Percentiles rank a stretch among this genome's conserved stretches.
phyloP scores from a whole-genome alignment of 2,797 vertebrate genomes.

The Onychomys arenicola region DNA sequence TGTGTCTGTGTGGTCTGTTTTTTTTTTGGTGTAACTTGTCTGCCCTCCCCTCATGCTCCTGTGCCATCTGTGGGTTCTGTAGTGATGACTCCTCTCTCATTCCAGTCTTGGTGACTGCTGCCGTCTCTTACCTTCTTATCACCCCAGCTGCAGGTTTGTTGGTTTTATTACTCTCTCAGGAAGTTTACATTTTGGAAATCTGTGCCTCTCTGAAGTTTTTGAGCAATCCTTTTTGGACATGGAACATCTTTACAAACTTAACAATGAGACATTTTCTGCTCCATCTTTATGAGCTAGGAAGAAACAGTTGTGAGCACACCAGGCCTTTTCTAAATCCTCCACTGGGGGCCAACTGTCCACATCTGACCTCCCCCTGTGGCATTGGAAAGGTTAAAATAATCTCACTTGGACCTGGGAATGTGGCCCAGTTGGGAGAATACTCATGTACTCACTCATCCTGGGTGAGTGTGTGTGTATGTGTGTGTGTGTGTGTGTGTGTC shows the following conservation, averaged over 20 bases:
- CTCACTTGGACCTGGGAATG: not conserved
- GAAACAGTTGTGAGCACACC: not conserved
- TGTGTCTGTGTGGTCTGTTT: not conserved
- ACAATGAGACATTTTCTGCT: not conserved
- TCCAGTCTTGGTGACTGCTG: not conserved
- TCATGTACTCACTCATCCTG: not conserved
- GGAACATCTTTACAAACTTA: not conserved
- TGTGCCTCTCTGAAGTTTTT: not conserved
- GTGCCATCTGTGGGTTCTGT: not conserved
- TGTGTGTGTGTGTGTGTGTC: no score
- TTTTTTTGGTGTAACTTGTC: not conserved
- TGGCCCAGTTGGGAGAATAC: not conserved
- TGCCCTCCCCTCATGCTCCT: not conserved
- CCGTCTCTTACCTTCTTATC: not conserved
- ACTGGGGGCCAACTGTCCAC: not conserved
- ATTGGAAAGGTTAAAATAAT: not conserved
- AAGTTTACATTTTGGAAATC: not conserved
- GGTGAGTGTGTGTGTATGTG: not conserved
- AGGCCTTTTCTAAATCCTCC: not conserved
- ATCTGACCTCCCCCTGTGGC: not conserved
- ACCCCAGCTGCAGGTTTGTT: not conserved
- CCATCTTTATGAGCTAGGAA: not conserved
- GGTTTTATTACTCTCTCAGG: not conserved
- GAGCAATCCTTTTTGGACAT: not conserved
- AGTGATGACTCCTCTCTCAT: not conserved